These are phyloP conservation scores for Rhineura floridana DNA, from an alignment of 2,113 vertebrate species.

Conservation along the genomic window DNA sequence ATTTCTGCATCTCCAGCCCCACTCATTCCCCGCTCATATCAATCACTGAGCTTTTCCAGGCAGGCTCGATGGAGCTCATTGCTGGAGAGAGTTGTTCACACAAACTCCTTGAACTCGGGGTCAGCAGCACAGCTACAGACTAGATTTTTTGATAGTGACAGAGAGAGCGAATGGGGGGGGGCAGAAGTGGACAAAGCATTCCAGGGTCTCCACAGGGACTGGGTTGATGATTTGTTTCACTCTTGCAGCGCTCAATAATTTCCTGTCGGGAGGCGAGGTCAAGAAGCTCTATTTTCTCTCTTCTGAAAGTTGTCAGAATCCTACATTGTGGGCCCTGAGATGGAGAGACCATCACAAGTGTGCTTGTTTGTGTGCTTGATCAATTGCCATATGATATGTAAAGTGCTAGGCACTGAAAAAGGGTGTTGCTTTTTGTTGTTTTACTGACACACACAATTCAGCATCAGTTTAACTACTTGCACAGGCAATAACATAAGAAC, in stretches of 20 bases:
- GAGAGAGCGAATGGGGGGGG: neutral
- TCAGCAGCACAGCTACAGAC: fast-evolving
- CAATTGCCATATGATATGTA: neutral
- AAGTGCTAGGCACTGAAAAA: neutral
- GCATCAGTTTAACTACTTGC: neutral
- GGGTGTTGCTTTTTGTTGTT: too few relatives aligned
- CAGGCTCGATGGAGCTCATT: neutral
- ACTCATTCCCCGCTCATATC: fast-evolving
- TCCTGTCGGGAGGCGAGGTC: neutral
- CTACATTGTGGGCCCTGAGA: neutral
- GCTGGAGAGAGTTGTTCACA: neutral
- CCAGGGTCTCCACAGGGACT: fast-evolving
- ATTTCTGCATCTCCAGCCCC: neutral
- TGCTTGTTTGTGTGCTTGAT: neutral
- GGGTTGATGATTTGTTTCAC: neutral
- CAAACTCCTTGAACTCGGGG: neutral
- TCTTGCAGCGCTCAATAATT: neutral
- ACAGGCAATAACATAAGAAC: too few relatives aligned
- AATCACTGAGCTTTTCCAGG: neutral
- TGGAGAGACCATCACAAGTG: neutral
- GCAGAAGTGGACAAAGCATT: neutral
- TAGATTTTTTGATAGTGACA: neutral
- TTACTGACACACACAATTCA: too few relatives aligned
- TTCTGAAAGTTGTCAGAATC: neutral
- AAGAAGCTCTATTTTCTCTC: neutral